These are phyloP conservation scores for Eubucco bourcierii DNA, from an alignment of 2,113 vertebrate species.

Conservation along the genomic window DNA sequence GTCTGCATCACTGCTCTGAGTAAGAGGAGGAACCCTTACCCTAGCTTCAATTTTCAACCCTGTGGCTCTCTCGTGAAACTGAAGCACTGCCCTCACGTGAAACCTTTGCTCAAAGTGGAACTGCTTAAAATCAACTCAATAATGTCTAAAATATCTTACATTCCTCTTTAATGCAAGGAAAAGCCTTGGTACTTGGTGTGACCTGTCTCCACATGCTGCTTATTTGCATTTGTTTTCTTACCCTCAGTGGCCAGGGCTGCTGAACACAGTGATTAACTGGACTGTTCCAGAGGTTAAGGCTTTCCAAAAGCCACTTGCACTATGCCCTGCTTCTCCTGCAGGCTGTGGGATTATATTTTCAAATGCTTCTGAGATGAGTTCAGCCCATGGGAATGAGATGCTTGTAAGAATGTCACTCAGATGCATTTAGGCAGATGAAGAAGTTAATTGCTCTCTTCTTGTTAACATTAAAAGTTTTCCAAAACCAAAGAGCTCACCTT, in stretches of 20 bases:
- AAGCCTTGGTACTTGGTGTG: background rate
- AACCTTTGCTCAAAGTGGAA: background rate
- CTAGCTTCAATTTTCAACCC: background rate
- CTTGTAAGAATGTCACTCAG: background rate
- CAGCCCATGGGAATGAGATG: background rate
- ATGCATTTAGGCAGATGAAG: background rate
- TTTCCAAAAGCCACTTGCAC: background rate
- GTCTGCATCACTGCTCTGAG: background rate
- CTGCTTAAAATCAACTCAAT: background rate
- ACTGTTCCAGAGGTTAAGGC: background rate
- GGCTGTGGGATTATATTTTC: background rate
- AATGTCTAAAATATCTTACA: background rate
- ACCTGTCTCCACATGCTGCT: background rate
- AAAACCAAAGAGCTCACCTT: background rate
- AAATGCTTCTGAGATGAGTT: background rate
- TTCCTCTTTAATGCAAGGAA: slow-evolving; percentile 17
- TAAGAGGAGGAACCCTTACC: background rate
- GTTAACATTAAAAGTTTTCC: background rate
- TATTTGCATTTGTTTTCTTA: slow-evolving; percentile 23
- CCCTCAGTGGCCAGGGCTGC: background rate
- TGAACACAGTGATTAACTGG: background rate
- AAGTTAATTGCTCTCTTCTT: background rate
- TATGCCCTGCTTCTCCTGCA: background rate
- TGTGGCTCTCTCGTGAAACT: background rate
- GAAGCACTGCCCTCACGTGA: background rate